Conservation (phyloP, 2,888 invertebrate genomes). For the Pherbina coryleti region DNA sequence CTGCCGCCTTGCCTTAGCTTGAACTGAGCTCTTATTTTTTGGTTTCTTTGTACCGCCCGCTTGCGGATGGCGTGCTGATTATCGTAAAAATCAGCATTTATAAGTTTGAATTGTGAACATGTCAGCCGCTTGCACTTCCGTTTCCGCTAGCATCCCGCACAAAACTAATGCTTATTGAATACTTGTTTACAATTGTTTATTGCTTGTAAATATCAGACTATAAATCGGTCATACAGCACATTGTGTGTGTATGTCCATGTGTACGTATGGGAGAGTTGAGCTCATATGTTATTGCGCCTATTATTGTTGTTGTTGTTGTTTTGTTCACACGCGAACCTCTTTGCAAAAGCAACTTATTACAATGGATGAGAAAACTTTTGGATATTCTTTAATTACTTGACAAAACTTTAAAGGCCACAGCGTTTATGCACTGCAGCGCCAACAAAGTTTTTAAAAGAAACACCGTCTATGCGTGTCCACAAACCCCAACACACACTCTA, state of each 20-base stretch:
- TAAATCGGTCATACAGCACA: neutral
- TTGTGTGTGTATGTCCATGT: neutral
- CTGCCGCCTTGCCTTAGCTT: neutral
- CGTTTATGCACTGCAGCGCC: too few relatives aligned
- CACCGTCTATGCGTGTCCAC: too few relatives aligned
- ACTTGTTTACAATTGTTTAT: constrained; percentile 28
- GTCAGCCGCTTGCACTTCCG: neutral
- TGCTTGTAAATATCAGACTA: constrained; percentile 19
- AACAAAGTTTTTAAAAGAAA: too few relatives aligned
- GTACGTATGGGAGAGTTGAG: neutral
- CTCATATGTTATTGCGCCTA: neutral
- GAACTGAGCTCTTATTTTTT: neutral
- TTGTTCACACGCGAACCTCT: neutral
- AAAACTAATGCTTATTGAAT: constrained; percentile 34
- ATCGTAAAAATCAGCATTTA: constrained; percentile 8
- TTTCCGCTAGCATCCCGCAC: neutral
- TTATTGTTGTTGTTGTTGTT: neutral
- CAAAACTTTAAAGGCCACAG: too few relatives aligned
- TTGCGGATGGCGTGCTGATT: neutral
- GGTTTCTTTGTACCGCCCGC: neutral
- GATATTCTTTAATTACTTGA: too few relatives aligned
- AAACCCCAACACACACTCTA: neutral
- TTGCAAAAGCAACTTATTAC: too few relatives aligned
- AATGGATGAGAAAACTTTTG: too few relatives aligned
- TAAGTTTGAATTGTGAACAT: constrained; percentile 12